These are phyloP conservation scores for Diadema setosum DNA, from an alignment of 35 echinoderm and acorn worm species.

Conservation along the genomic window DNA sequence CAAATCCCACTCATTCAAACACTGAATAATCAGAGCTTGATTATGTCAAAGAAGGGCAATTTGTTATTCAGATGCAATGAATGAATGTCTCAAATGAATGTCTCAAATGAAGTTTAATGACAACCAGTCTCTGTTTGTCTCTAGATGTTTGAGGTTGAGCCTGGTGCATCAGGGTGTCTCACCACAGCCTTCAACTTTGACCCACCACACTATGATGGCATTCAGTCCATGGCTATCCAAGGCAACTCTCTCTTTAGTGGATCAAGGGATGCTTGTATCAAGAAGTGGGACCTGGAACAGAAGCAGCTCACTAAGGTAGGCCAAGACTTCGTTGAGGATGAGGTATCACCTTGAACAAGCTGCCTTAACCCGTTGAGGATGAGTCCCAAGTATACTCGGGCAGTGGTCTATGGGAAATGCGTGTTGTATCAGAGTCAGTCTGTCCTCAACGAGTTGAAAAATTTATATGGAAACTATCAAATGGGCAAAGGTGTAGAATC, in stretches of 20 bases:
- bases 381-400: background rate
- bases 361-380: background rate
- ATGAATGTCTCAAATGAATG: too few relatives aligned
- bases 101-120: too few relatives aligned
- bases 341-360: background rate
- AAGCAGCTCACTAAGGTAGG: conserved; percentile 81
- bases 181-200: conserved; percentile 73
- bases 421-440: background rate
- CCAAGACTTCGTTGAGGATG: background rate
- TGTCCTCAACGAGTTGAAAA: too few relatives aligned
- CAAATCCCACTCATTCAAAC: too few relatives aligned
- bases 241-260: conserved; percentile 77
- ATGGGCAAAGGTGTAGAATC: too few relatives aligned
- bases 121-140: too few relatives aligned
- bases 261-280: conserved; percentile 89
- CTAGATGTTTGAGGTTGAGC: conserved; percentile 90
- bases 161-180: conserved; percentile 52
- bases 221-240: conserved; percentile 84
- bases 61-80: too few relatives aligned
- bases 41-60: too few relatives aligned
- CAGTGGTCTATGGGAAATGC: background rate
- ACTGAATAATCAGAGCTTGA: too few relatives aligned
- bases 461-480: too few relatives aligned
- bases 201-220: conserved; percentile 93
- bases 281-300: conserved; percentile 91